Conservation (phyloP, 1,140 invertebrate species). For the Charaxes varanes region DNA sequence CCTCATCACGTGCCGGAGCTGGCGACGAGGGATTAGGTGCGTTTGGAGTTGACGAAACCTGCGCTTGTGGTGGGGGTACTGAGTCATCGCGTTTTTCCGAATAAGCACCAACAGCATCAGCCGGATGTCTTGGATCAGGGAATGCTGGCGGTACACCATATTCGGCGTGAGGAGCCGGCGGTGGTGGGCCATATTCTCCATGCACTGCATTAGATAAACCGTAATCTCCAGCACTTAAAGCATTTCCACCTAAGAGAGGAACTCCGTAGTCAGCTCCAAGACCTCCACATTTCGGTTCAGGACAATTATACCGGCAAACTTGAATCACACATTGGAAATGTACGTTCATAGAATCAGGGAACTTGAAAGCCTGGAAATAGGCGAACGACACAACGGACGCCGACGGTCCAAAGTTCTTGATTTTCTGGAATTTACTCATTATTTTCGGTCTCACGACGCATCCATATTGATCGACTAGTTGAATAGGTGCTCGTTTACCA, state of each 20-base stretch:
- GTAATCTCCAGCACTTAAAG: slow-evolving; percentile 78
- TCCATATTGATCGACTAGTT: slow-evolving; percentile 92
- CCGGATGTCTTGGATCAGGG: slow-evolving; percentile 88
- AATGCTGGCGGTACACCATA: slow-evolving; percentile 85
- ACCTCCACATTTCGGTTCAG: slow-evolving; percentile 90
- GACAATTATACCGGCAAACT: slow-evolving; percentile 94
- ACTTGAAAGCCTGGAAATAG: slow-evolving; percentile 97
- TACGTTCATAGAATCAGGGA: slow-evolving; percentile 97
- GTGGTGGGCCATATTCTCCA: slow-evolving; percentile 82
- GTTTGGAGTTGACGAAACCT: slow-evolving; percentile 80
- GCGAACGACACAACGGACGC: slow-evolving; percentile 95
- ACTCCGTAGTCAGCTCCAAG: slow-evolving; percentile 81
- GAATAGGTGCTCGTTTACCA: slow-evolving; percentile 93
- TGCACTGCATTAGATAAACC: slow-evolving; percentile 77
- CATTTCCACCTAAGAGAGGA: slow-evolving; percentile 76
- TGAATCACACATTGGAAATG: slow-evolving; percentile 98
- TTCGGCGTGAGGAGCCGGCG: slow-evolving; percentile 74
- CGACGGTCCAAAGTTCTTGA: slow-evolving; percentile 95
- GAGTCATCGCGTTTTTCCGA: slow-evolving; percentile 87
- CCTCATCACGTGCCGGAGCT: slow-evolving; percentile 68
- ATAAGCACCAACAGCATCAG: slow-evolving; percentile 86
- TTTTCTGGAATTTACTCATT: slow-evolving; percentile 96
- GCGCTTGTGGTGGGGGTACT: slow-evolving; percentile 85
- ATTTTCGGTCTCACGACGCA: slow-evolving; percentile 95
- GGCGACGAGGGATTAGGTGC: slow-evolving; percentile 80